Percentiles rank a stretch among this genome's conserved stretches.
These are phyloP conservation scores for Temnothorax ravouxi DNA, from an alignment of 2,888 invertebrate species.

Conservation along the genomic window DNA sequence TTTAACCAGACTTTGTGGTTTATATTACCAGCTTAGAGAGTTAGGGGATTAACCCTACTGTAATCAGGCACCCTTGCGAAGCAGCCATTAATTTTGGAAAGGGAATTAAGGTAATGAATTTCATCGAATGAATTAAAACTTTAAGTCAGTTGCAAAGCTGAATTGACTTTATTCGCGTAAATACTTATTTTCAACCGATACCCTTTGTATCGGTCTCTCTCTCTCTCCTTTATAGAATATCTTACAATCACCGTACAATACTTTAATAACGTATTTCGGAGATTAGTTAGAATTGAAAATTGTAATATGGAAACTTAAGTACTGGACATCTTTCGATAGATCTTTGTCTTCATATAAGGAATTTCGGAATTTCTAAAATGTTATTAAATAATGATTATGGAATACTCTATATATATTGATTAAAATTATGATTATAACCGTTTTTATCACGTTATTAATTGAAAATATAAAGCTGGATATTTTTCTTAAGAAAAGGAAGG, in stretches of 20 bases:
- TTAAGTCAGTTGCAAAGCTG: no score
- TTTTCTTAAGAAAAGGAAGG: not conserved
- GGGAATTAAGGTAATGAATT: constrained; percentile 1
- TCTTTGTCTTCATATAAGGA: not conserved
- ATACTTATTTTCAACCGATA: not conserved
- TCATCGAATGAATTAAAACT: constrained; percentile 8
- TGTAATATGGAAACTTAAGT: not conserved
- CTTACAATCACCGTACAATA: not conserved
- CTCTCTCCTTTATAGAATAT: not conserved
- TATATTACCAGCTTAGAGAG: not conserved
- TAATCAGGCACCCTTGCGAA: not conserved
- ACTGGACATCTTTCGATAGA: not conserved
- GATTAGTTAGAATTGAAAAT: not conserved
- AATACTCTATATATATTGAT: not conserved
- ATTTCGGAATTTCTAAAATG: not conserved
- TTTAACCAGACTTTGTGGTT: not conserved
- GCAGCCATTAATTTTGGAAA: not conserved
- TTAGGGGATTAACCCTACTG: not conserved
- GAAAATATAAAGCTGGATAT: not conserved
- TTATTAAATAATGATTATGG: not conserved
- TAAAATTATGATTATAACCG: not conserved
- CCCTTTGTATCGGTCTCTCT: not conserved
- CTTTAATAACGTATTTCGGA: not conserved
- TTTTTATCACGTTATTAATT: constrained; percentile 1
- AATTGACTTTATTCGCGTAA: constrained; percentile 4